Conservation (phyloP, 2,113 vertebrate genomes). For the Calyptomena viridis region DNA sequence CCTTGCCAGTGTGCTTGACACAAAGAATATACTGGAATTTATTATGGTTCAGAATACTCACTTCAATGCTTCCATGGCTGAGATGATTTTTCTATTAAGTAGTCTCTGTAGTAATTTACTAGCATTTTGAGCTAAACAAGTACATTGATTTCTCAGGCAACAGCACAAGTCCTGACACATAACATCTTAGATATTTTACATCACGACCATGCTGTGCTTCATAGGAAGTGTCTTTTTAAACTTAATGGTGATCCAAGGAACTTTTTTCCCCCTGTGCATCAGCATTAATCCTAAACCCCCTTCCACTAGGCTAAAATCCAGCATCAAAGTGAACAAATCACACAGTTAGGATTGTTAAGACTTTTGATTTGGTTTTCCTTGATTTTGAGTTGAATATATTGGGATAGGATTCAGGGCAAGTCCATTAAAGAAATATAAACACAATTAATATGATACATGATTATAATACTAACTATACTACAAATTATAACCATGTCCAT, state of each 20-base stretch:
- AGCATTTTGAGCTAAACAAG: conserved; percentile 10
- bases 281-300: not conserved
- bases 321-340: not conserved
- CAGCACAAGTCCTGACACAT: not conserved
- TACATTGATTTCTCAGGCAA: conserved; percentile 19
- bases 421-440: not conserved
- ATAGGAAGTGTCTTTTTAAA: not conserved
- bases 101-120: conserved; percentile 4
- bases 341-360: not conserved
- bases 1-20: conserved; percentile 7
- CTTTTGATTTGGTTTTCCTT: not conserved
- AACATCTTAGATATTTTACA: not conserved
- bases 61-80: not conserved
- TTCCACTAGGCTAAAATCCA: not conserved
- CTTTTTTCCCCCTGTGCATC: not conserved
- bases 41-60: conserved; percentile 1
- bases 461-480: not conserved
- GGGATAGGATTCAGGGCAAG: not conserved
- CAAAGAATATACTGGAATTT: conserved; percentile 13
- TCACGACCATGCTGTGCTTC: not conserved
- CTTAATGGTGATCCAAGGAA: not conserved
- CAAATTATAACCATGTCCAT: not conserved
- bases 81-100: conserved; percentile 49
- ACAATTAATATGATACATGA: not conserved
- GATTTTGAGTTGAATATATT: not conserved